Evolutionary conservation across 2,888 invertebrate species (phyloP), one percentile per base, ranked within the genome.

Genomic region (Psylliodes chrysocephalus): DNA sequence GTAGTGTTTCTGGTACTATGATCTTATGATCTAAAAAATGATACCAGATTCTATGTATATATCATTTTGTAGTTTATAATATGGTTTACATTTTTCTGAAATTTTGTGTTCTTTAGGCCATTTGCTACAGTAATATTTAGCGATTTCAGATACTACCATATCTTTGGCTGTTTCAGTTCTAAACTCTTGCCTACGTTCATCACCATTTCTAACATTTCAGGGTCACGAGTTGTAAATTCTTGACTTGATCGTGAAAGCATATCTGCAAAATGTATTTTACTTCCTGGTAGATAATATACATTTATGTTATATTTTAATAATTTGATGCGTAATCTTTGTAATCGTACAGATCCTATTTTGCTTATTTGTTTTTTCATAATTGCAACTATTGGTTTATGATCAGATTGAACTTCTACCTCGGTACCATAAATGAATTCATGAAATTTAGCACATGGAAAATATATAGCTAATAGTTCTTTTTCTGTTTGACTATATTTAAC

Each of bases 391-490:
- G n/a, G n/a, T n/a, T n/a, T n/a, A n/a, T n/a, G n/a, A n/a, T n/a
- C n/a, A n/a, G n/a, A n/a, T n/a, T n/a, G 62, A 38, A 72, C 69
- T 42, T 70, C 65, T 10, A 65, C 66, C 1, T 53, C 40, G 8
- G n/a, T 7, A 6, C 47, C 1, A 59, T 71, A 71, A 30, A 71
- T 67, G 55, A 65, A 71, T 49, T 69, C 30, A 52, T 72, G 64
- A 53, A 68, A 69, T 60, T 70, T 71, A 51, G 68, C 63, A 14
- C 55, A 56, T 22, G 64, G 49, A 55, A 51, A 71, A 46, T 64
- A 69, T 12, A 70, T 68, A 8, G 66, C 17, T 8, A 69, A 42
- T 25, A 71, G 2, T 33, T 33, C 42, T 14, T 42, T 42, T 42
- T 42, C 18, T 2, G 15, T 14, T 42, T 42, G 42, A 15, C 42